Conservation (phyloP, 2,113 vertebrate species). For the Numenius arquata region DNA sequence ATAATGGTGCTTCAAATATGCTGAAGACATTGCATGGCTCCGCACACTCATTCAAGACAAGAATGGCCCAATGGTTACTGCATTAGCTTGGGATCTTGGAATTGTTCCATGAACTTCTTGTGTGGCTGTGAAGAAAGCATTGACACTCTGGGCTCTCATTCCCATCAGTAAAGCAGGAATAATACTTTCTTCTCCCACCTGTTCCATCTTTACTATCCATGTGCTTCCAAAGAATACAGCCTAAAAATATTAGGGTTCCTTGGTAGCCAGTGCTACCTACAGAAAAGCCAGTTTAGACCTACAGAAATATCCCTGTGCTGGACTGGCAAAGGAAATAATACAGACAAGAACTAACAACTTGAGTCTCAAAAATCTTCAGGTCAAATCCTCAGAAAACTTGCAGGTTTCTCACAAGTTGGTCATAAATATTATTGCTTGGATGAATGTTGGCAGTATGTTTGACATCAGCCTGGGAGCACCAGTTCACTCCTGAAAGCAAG, state of each 20-base stretch:
- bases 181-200: neutral
- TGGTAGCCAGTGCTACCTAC: neutral
- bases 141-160: neutral
- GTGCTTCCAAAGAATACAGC: neutral
- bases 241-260: neutral
- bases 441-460: neutral
- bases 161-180: neutral
- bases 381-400: neutral
- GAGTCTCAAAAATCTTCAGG: neutral
- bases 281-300: neutral
- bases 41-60: neutral
- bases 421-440: neutral
- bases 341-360: neutral
- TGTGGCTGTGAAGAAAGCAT: neutral
- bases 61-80: neutral
- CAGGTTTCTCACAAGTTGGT: neutral
- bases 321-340: neutral
- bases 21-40: neutral
- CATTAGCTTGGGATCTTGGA: neutral
- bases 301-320: neutral
- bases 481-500: neutral
- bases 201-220: neutral
- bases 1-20: neutral
- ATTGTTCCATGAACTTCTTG: neutral
- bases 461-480: neutral